phyloP scores from a whole-genome alignment of 2,888 invertebrate genomes.

The Formica aserva region DNA sequence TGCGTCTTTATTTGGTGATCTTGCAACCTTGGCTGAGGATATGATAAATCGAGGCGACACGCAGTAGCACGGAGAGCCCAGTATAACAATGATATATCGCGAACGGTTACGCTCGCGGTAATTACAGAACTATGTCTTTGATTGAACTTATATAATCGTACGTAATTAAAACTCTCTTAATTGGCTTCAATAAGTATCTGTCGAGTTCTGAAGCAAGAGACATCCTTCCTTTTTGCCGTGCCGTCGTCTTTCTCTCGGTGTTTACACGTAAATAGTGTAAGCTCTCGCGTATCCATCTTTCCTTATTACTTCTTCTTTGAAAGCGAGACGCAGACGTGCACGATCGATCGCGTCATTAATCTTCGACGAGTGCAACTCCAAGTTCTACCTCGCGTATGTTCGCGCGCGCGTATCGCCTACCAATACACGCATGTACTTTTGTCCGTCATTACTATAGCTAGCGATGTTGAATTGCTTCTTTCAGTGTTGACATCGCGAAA shows the following conservation, averaged over 20 bases:
- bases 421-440: conserved; percentile 21
- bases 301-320: conserved; percentile 66
- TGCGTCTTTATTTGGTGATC: conserved; percentile 31
- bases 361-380: conserved; percentile 54
- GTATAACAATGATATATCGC: conserved; percentile 45
- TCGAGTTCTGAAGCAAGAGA: background rate
- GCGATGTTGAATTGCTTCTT: conserved; percentile 51
- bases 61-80: background rate
- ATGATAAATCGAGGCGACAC: conserved; percentile 47
- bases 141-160: conserved; percentile 52
- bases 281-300: conserved; percentile 55
- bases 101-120: conserved; percentile 21
- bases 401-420: conserved; percentile 31
- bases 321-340: conserved; percentile 49
- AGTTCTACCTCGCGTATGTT: conserved; percentile 25
- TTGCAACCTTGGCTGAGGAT: conserved; percentile 30
- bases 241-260: conserved; percentile 28
- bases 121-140: conserved; percentile 42
- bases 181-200: conserved; percentile 55
- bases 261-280: conserved; percentile 58
- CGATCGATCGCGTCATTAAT: conserved; percentile 72
- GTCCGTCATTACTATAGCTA: background rate
- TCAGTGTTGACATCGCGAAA: conserved; percentile 59
- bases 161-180: conserved; percentile 61
- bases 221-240: background rate